These are phyloP conservation scores for Spodoptera litura DNA, from an alignment of 1,140 invertebrate species.

Conservation along the genomic window DNA sequence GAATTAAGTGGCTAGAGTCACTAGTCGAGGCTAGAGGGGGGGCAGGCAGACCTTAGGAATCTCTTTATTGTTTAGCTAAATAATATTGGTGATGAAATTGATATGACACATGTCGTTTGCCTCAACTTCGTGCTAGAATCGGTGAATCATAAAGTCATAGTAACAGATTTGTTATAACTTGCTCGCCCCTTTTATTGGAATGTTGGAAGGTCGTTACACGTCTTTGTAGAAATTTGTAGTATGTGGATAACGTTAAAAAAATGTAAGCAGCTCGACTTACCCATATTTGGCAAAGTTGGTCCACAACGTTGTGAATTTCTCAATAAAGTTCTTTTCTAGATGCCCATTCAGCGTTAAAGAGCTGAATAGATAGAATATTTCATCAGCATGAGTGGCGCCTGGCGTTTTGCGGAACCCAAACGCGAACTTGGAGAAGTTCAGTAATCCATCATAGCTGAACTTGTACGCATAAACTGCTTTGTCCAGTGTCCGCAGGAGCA, in stretches of 20 bases:
- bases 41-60: too few species aligned
- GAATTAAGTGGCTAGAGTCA: neutral
- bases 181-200: too few species aligned
- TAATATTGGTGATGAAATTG: too few species aligned
- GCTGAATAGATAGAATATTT: constrained; percentile 31
- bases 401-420: constrained; percentile 33
- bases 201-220: too few species aligned
- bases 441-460: constrained; percentile 38
- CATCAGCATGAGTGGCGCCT: constrained; percentile 43
- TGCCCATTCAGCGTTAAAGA: constrained; percentile 49
- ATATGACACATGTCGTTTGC: too few species aligned
- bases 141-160: too few species aligned
- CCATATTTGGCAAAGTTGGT: constrained; percentile 76
- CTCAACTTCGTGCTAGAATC: too few species aligned
- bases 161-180: too few species aligned
- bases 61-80: too few species aligned
- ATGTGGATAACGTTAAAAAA: too few species aligned
- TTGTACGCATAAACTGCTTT: constrained; percentile 54
- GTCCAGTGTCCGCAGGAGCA: constrained; percentile 59
- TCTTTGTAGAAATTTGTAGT: too few species aligned
- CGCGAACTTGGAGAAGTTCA: constrained; percentile 33
- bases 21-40: neutral
- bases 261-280: constrained; percentile 53
- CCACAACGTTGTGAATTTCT: constrained; percentile 72
- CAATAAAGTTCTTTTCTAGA: constrained; percentile 61